Percentiles rank a stretch among this genome's conserved stretches.
Evolutionary conservation across 2,888 invertebrate genomes (phyloP).

Genomic region (Anthophora plumipes): DNA sequence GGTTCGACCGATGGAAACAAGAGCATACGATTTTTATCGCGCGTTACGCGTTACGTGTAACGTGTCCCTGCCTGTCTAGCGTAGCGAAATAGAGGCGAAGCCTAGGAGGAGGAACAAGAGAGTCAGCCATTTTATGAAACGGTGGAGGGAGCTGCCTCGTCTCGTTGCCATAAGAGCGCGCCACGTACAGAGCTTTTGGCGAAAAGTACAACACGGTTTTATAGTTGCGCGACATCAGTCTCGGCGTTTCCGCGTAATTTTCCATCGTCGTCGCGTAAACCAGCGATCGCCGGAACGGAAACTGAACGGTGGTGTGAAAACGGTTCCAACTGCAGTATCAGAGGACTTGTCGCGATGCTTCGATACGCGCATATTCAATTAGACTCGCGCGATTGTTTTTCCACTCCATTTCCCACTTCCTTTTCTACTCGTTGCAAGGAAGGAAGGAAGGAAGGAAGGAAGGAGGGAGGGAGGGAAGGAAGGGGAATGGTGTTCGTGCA

Average conservation of each 20-base stretch:
- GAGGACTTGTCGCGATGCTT: too few relatives aligned
- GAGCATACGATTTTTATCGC: conserved; percentile 13
- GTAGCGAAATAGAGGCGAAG: conserved; percentile 45
- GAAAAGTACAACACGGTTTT: conserved; percentile 45
- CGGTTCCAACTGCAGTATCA: neutral
- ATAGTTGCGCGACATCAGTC: neutral
- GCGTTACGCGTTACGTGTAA: conserved; percentile 14
- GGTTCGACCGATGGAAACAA: neutral
- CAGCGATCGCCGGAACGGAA: accelerated
- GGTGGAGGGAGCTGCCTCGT: conserved; percentile 47
- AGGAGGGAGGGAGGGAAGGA: too few relatives aligned
- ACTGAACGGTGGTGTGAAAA: neutral
- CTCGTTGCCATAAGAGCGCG: conserved; percentile 60
- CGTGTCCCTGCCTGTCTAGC: conserved; percentile 24
- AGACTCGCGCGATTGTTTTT: too few relatives aligned
- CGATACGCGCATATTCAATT: too few relatives aligned
- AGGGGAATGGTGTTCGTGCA: too few relatives aligned
- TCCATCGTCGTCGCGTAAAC: neutral
- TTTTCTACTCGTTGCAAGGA: neutral
- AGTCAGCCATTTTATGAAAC: conserved; percentile 69
- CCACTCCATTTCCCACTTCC: too few relatives aligned
- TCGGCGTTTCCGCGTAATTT: neutral
- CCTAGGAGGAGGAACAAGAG: conserved; percentile 49
- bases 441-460: too few relatives aligned
- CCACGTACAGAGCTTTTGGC: conserved; percentile 49